Base-by-base conservation (phyloP, 2,797 vertebrate genomes). In the Notoglanidium macrostoma region DNA sequence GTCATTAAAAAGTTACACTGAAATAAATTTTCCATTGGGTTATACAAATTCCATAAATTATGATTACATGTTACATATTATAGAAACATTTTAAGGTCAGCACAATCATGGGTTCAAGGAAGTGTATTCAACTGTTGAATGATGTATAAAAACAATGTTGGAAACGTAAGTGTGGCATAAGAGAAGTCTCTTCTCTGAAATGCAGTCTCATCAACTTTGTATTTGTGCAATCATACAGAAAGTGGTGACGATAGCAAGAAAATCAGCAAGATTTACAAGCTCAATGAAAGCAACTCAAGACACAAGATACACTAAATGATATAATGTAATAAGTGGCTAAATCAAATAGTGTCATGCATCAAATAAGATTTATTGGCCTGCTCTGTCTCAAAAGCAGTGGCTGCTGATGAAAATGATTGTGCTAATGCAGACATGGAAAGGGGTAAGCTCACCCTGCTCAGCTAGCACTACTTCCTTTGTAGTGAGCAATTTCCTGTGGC, bases 321-420 rank as follows among this genome's bases (percentile, higher is more conserved):
- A 91, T 93, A 92, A 93, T 92, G 90, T 88, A 93, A 94, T 94
- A 91, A 94, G 91, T 88, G 90, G 88, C 89, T 94, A 95, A 95
- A 96, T 95, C 93, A 95, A 95, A 95, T 92, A 92, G 90, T 89
- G 88, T 89, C 89, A 92, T 88, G 87, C 90, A 93, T 92, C 86
- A 94, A 93, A 93, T 91, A 90, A 95, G 93, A 95, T 95, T 92
- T 94, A 95, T 93, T 87, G 88, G 89, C 89, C 93, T 94, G 93
- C 85, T 90, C 87, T 87, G 90, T 88, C 90, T 93, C 92, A 92
- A 91, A 93, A 90, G 91, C 87, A 84, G 88, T 90, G 88, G 89
- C 90, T 90, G 91, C 92, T 95, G 93, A 94, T 93, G 92, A 95
- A 94, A 94, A 93, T 91, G 86, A 92, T 90, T 82, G 85, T 65